Evolutionary conservation across 2,113 vertebrate genomes (phyloP).

Genomic region (Clupea harengus): DNA sequence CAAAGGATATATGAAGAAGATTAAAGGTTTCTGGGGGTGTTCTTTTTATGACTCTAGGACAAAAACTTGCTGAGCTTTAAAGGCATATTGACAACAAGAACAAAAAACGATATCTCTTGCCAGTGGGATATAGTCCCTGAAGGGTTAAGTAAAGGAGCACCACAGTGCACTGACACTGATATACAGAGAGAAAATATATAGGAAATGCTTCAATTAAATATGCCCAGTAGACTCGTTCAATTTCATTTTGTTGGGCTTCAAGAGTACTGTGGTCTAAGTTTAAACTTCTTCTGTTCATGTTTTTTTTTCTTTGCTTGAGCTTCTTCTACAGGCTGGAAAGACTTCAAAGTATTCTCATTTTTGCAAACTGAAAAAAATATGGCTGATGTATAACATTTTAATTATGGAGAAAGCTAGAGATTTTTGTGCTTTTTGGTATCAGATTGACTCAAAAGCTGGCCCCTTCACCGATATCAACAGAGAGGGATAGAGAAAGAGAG

Average conservation of each 20-base stretch:
- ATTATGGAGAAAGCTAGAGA: constrained; percentile 23
- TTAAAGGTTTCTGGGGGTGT: too few relatives aligned
- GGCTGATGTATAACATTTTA: constrained; percentile 31
- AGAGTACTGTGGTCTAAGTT: neutral
- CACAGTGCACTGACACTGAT: neutral
- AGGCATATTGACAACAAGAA: too few relatives aligned
- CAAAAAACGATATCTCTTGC: too few relatives aligned
- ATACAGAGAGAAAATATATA: neutral
- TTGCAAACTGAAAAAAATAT: neutral
- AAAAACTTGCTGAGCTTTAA: too few relatives aligned
- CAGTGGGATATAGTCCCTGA: too few relatives aligned
- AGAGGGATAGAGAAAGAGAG: too few relatives aligned
- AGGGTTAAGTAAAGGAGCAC: too few relatives aligned
- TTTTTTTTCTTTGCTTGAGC: neutral
- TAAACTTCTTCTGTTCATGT: neutral
- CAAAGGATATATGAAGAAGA: too few relatives aligned
- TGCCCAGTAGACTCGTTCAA: neutral
- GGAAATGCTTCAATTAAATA: neutral
- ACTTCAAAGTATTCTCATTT: neutral
- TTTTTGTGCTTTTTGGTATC: too few relatives aligned
- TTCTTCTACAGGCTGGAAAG: neutral
- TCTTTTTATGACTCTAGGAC: too few relatives aligned
- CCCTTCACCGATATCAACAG: too few relatives aligned
- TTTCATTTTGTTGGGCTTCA: neutral
- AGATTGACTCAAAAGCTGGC: too few relatives aligned